A percentile compares a stretch with the other conserved stretches of the same genome.
Evolutionary conservation across 1,140 invertebrate species (phyloP).

Genomic region (Dufourea novaeangliae): DNA sequence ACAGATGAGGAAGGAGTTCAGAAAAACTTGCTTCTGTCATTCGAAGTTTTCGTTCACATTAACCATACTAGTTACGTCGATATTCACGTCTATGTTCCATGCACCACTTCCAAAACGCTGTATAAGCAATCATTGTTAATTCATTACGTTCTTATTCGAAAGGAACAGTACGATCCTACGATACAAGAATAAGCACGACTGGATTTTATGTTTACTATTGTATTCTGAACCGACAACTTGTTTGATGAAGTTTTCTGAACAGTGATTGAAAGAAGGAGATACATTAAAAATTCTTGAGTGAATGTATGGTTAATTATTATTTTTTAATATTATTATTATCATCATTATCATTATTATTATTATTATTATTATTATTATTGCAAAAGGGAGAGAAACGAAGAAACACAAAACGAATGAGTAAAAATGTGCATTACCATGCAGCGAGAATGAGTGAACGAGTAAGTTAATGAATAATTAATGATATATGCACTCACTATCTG

Average conservation of each 20-base stretch:
- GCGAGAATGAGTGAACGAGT: conserved; percentile 65
- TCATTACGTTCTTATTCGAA: conserved; percentile 49
- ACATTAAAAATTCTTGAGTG: conserved; percentile 59
- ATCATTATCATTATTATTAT: conserved; percentile 28
- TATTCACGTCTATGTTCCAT: conserved; percentile 43
- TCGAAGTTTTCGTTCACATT: conserved; percentile 46
- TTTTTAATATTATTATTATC: conserved; percentile 54
- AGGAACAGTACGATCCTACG: conserved; percentile 47
- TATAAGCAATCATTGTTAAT: conserved; percentile 45
- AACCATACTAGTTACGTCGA: conserved; percentile 44
- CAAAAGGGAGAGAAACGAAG: conserved; percentile 24
- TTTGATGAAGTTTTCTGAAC: conserved; percentile 47
- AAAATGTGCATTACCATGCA: conserved; percentile 59
- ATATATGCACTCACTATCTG: conserved; percentile 74
- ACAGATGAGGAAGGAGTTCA: neutral
- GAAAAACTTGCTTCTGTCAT: conserved; percentile 33
- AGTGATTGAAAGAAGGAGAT: conserved; percentile 53
- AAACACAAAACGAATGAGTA: conserved; percentile 56
- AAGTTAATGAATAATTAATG: conserved; percentile 74
- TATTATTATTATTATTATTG: conserved; percentile 46
- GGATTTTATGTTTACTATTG: conserved; percentile 56
- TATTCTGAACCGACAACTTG: conserved; percentile 49
- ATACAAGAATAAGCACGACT: conserved; percentile 49
- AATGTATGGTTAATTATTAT: conserved; percentile 68
- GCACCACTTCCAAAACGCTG: conserved; percentile 37